Base-by-base conservation (phyloP, 2,888 invertebrate genomes). In the Drosophila heteroneura region DNA sequence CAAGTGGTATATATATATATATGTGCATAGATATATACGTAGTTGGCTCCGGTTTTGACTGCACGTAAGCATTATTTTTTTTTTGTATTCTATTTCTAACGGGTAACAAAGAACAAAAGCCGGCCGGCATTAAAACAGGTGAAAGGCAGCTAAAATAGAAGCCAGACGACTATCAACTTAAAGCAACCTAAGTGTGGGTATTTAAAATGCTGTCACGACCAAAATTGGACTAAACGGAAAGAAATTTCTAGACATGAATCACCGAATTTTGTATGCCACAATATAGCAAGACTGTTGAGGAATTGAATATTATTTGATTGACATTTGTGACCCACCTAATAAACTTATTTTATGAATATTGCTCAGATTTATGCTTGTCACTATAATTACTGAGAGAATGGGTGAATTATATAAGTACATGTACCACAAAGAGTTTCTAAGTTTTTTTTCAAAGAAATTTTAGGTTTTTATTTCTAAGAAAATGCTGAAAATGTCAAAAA, bases 21-120 rank as follows among this genome's bases (percentile, higher is more conserved):
- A 54, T 10, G 12, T 30, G 28, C 28, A 30, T 19, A 28, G 1
- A 51, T 28, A 47, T n/a, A 4, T 26, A 51, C 59, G 72, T 52
- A 54, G 22, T 35, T 35, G 16, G 39, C 28, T 57, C 14, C n/a
- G 19, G 44, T 32, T 22, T 16, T 44, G n/a, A 26, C 30, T 59
- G 85, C 88, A 84, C 82, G 79, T 86, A 81, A 75, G 64, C 82
- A 73, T 73, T 57, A 52, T 59, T 37, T 77, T 22, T 22, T 22
- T 22, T 22, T 66, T 59, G 51, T 22, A 62, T 41, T 57, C 51
- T 73, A 65, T 68, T 77, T 78, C 59, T 59, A 44, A 35, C 61
- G 56, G 30, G 6, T 47, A n/a, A 22, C 35, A 51, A n/a, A 63
- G 44, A 32, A 37, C 28, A 72, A 72, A 80, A 65, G 76, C 76